Evolutionary conservation across 2,797 vertebrate species (phyloP).

Genomic region (Lerista edwardsae): DNA sequence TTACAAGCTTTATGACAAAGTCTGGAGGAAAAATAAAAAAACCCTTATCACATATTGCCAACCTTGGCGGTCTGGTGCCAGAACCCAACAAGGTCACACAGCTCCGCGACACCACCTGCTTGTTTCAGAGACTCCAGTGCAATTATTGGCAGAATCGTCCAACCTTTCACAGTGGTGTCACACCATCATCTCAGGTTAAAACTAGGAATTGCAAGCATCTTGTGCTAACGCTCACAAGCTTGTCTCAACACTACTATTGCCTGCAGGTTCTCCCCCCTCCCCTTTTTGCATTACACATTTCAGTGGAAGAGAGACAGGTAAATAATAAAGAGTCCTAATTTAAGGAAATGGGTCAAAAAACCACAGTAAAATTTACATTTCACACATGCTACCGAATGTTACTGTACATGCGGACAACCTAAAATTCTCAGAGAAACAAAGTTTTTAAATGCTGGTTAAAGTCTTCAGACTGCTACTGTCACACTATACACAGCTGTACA

Average conservation of each 20-base stretch:
- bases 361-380: constrained; percentile 46
- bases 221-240: constrained; percentile 51
- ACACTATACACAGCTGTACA: constrained; percentile 68
- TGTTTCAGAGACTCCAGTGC: constrained; percentile 69
- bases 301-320: constrained; percentile 64
- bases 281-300: constrained; percentile 40
- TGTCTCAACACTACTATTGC: constrained; percentile 18
- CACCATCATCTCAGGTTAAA: constrained; percentile 57
- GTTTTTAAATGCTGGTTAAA: constrained; percentile 76
- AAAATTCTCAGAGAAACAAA: constrained; percentile 54
- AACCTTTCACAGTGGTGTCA: constrained; percentile 33
- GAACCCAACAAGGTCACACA: constrained; percentile 64
- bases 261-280: constrained; percentile 34
- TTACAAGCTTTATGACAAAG: constrained; percentile 73
- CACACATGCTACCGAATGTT: constrained; percentile 63
- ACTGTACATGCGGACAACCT: constrained; percentile 66
- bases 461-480: constrained; percentile 73
- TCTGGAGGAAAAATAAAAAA: constrained; percentile 41
- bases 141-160: constrained; percentile 64
- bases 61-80: constrained; percentile 70
- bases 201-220: constrained; percentile 60
- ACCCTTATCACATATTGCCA: constrained; percentile 74
- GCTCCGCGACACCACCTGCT: constrained; percentile 69
- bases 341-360: constrained; percentile 64
- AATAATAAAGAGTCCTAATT: constrained; percentile 55